Percentiles rank a stretch among this genome's conserved stretches.
phyloP scores from a whole-genome alignment of 1,140 invertebrate species.

The Himalopsyche phryganea region DNA sequence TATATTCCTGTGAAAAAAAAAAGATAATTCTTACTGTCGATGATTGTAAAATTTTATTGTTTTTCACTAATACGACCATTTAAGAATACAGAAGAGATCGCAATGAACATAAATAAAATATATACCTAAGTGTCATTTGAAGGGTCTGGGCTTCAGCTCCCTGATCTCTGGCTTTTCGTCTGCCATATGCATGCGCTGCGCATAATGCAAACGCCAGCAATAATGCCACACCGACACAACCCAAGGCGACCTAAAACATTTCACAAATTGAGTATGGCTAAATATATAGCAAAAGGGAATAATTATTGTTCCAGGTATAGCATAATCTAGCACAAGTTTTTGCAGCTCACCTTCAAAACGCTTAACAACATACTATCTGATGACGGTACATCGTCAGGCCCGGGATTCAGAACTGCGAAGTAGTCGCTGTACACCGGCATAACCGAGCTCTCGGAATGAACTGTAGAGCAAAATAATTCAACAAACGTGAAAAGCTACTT shows the following conservation, averaged over 20 bases:
- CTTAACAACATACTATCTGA: constrained; percentile 25
- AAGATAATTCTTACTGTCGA: not conserved
- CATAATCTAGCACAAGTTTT: constrained; percentile 30
- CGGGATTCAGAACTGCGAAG: constrained; percentile 54
- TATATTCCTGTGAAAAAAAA: constrained; percentile 37
- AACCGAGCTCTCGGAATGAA: constrained; percentile 24
- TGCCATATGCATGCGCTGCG: constrained; percentile 68
- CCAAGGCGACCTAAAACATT: constrained; percentile 54
- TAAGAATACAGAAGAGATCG: too few species aligned
- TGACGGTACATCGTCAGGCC: constrained; percentile 43
- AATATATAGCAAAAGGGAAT: too few species aligned
- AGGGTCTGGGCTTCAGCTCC: constrained; percentile 76
- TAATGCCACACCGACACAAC: constrained; percentile 62
- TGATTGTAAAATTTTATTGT: not conserved
- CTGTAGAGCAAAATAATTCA: not conserved
- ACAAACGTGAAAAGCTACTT: too few species aligned
- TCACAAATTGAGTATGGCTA: too few species aligned
- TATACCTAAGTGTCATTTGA: constrained; percentile 42
- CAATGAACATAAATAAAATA: too few species aligned
- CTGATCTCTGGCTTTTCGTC: constrained; percentile 65
- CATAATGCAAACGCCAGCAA: constrained; percentile 65
- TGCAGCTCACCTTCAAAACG: constrained; percentile 31
- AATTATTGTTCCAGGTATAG: constrained; percentile 17
- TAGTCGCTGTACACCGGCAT: constrained; percentile 57
- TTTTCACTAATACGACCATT: too few species aligned